Evolutionary conservation across 2,888 invertebrate species (phyloP), one percentile per base, ranked within the genome.

Genomic region (Tridacna crocea): DNA sequence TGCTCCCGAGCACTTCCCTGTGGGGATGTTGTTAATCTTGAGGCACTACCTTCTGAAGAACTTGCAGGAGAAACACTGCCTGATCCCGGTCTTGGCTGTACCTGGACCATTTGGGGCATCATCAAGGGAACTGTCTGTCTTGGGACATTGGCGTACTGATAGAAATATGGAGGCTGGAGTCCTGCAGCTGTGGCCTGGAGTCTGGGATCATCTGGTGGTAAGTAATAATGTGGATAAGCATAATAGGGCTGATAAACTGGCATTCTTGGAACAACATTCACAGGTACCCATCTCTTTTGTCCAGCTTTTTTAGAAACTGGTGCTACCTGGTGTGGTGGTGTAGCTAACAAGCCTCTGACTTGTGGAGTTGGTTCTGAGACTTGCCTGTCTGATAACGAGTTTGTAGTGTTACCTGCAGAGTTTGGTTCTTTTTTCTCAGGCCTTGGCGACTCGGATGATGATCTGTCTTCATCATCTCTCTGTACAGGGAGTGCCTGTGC

Each of bases 31-130:
- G 85, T 36, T 68, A 75, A 70, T 47, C 77, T 51, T 63, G 78
- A 60, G 10, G 72, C 55, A 22, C 77, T 51, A 1, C 85, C 86
- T 70, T 81, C 88, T 72, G 82, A 81, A 63, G 78, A 84, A 55
- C 76, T 85, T 48, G 80, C 82, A 22, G 81, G 87, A 13, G 80
- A 85, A 46, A 83, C 81, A 70, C 84, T 88, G 0, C 84, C 84
- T 26, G 87, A 87, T n/a, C 86, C 82, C 17, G 82, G 79, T 55
- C 74, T 48, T n/a, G 81, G 78, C 70, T 83, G 85, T n/a, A 84
- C 72, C 75, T 77, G 85, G 12, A 84, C 68, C 75, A 79, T 78
- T n/a, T 74, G 81, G 22, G 79, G 83, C 75, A 81, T 73, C 73
- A 80, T 72, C 55, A 65, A 80, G 8, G 75, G 80, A 58, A 77